These are phyloP conservation scores for Catalaphyllia jardinei DNA, from an alignment of 64 coral and sea anemone species.

Conservation along the genomic window DNA sequence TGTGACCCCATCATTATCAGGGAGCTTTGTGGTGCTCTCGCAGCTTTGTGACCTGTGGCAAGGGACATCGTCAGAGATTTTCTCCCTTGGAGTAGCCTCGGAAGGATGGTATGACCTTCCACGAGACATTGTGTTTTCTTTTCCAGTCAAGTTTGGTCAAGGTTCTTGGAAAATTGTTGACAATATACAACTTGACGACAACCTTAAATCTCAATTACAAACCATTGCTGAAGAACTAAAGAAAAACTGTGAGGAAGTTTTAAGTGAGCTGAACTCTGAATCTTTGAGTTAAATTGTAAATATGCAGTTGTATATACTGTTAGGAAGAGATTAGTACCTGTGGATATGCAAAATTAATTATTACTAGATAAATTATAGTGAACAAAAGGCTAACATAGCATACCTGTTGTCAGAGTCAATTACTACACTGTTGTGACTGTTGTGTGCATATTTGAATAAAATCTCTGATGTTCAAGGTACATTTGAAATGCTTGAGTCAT, in stretches of 20 bases:
- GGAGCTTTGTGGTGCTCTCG: conserved; percentile 66
- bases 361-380: not conserved
- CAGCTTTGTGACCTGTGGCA: conserved; percentile 77
- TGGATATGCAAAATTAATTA: not conserved
- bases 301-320: not conserved
- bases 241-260: conserved; percentile 57
- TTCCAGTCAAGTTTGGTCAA: conserved; percentile 87
- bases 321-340: not conserved
- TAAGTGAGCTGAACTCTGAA: conserved; percentile 6
- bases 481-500: no score
- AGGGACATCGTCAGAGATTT: conserved; percentile 65
- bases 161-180: conserved; percentile 92
- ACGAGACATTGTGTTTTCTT: conserved; percentile 87
- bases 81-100: conserved; percentile 82
- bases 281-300: not conserved
- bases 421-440: no score
- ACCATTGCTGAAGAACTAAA: conserved; percentile 69
- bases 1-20: conserved; percentile 53
- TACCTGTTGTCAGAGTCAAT: no score
- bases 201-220: conserved; percentile 51
- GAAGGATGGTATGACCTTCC: conserved; percentile 94
- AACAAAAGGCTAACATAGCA: no score
- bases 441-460: no score
- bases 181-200: conserved; percentile 63
- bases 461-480: no score